A percentile compares a stretch with the other conserved stretches of the same genome.
These are phyloP conservation scores for Hemaris fuciformis DNA, from an alignment of 2,888 invertebrate species.

Conservation along the genomic window DNA sequence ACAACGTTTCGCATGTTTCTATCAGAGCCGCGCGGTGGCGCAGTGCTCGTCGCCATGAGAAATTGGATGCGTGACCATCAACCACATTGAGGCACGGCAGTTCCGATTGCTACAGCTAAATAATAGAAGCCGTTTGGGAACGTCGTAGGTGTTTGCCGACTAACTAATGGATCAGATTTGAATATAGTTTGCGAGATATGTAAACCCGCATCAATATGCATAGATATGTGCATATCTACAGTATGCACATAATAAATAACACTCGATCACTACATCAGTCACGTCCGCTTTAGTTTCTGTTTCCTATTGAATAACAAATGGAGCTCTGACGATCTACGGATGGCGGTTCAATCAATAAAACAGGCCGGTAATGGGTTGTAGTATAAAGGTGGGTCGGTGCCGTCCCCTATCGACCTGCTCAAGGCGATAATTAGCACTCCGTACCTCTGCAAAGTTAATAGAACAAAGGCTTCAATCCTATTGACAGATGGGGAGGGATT, in stretches of 20 bases:
- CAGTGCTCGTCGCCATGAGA: neutral
- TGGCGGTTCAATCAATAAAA: constrained; percentile 1
- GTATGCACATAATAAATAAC: neutral
- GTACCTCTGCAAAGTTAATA: neutral
- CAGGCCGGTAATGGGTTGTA: neutral
- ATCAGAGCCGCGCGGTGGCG: neutral
- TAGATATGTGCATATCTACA: neutral
- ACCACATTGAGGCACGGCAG: neutral
- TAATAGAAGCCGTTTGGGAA: neutral
- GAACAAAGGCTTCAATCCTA: neutral
- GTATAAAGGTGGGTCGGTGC: neutral
- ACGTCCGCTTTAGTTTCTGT: constrained; percentile 3
- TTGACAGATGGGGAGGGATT: neutral
- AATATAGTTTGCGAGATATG: neutral
- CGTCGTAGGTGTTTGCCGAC: neutral
- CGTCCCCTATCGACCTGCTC: neutral
- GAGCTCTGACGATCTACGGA: neutral
- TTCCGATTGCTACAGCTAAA: neutral
- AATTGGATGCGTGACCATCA: neutral
- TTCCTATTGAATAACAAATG: constrained; percentile 10
- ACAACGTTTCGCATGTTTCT: neutral
- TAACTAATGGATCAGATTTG: neutral
- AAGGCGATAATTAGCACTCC: neutral
- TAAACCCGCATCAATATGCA: neutral
- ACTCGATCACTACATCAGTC: neutral